These are phyloP conservation scores for Meloidogyne exigua DNA, from an alignment of 1,140 invertebrate genomes.

Conservation along the genomic window DNA sequence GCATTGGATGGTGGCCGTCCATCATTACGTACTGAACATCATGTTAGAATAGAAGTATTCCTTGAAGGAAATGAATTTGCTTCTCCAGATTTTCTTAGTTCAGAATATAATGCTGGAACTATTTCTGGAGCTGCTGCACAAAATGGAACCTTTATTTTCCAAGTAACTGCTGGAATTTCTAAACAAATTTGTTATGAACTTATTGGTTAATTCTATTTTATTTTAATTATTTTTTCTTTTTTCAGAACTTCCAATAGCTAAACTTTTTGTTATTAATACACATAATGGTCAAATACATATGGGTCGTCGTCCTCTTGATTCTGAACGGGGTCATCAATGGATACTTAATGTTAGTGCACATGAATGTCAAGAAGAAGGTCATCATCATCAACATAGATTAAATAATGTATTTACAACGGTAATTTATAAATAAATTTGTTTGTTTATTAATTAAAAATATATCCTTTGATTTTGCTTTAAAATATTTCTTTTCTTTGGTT, in stretches of 20 bases:
- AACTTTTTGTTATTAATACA: slow-evolving; percentile 45
- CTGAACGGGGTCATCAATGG: slow-evolving; percentile 44
- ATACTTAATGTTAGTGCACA: slow-evolving; percentile 38
- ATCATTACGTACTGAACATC: slow-evolving; percentile 40
- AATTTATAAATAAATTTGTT: no score
- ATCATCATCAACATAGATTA: slow-evolving; percentile 12
- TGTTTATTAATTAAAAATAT: no score
- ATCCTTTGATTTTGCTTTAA: no score
- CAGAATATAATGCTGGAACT: slow-evolving; percentile 29
- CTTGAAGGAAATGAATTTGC: slow-evolving; percentile 13
- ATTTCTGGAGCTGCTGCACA: slow-evolving; percentile 28
- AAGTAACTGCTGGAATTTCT: slow-evolving; percentile 51
- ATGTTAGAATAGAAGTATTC: slow-evolving; percentile 54
- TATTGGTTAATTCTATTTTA: slow-evolving; percentile 37
- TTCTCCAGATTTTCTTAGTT: slow-evolving; percentile 42
- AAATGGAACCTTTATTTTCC: slow-evolving; percentile 45
- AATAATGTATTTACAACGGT: background rate
- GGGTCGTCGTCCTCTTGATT: slow-evolving; percentile 36
- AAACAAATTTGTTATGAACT: slow-evolving; percentile 41
- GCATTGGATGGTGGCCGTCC: slow-evolving; percentile 54
- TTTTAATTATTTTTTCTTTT: slow-evolving; percentile 16
- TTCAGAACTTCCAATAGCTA: slow-evolving; percentile 33
- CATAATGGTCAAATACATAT: slow-evolving; percentile 39
- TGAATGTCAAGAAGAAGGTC: slow-evolving; percentile 11
- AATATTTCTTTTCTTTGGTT: no score